These are phyloP conservation scores for Haliclona indistincta DNA, from an alignment of 37 sponge, comb jelly and placozoan species.

Conservation along the genomic window DNA sequence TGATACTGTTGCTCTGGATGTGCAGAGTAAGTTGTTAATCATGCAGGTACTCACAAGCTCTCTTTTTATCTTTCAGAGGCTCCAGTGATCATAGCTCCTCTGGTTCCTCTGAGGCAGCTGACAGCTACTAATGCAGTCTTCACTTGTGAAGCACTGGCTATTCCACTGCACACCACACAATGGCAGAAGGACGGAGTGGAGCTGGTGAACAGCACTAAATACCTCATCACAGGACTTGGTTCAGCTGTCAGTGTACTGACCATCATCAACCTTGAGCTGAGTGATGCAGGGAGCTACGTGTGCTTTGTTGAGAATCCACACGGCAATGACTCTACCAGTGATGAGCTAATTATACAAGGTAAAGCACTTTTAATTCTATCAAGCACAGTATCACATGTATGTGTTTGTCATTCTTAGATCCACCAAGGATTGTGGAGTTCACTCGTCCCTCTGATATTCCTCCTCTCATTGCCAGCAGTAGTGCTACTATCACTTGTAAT, in stretches of 20 bases:
- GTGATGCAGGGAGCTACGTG: background rate
- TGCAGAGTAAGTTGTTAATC: constrained; percentile 3
- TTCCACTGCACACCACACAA: background rate
- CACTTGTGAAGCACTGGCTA: background rate
- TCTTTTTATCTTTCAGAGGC: background rate
- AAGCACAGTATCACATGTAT: too few relatives aligned
- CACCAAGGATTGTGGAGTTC: too few relatives aligned
- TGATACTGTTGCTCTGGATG: constrained; percentile 12
- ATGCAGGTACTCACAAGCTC: background rate
- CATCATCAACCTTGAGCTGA: background rate
- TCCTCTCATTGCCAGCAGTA: too few relatives aligned
- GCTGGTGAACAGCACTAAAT: too few relatives aligned
- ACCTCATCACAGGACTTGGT: background rate
- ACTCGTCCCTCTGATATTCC: too few relatives aligned
- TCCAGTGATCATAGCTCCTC: background rate
- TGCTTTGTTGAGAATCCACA: background rate
- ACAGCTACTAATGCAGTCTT: background rate
- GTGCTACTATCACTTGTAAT: too few relatives aligned
- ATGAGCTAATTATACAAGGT: constrained; percentile 6
- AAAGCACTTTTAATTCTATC: too few relatives aligned
- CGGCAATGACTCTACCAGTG: background rate
- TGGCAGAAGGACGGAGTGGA: background rate
- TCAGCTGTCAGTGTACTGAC: background rate
- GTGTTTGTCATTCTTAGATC: too few relatives aligned
- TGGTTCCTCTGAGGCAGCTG: background rate